A percentile compares a stretch with the other conserved stretches of the same genome.
Evolutionary conservation across 2,888 invertebrate genomes (phyloP).

Genomic region (Phrixothrix hirtus): DNA sequence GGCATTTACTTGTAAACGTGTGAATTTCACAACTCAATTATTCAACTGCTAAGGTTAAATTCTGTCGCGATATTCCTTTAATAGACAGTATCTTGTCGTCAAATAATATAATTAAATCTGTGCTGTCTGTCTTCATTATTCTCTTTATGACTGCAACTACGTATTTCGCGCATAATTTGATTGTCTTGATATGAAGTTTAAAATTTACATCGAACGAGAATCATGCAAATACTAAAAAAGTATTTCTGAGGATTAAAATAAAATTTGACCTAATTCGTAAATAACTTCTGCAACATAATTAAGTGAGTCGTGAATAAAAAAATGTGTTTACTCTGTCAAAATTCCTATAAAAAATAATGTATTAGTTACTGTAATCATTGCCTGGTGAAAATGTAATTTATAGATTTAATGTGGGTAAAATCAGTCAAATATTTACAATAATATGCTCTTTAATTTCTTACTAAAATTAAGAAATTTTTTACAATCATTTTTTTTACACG

Average conservation of each 20-base stretch:
- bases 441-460: too few relatives aligned
- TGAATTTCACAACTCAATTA: conserved; percentile 40
- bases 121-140: conserved; percentile 41
- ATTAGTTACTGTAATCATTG: neutral
- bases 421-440: too few relatives aligned
- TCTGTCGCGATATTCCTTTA: conserved; percentile 28
- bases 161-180: conserved; percentile 42
- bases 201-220: conserved; percentile 32
- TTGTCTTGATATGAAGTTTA: conserved; percentile 39
- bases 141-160: conserved; percentile 38
- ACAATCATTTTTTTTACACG: too few relatives aligned
- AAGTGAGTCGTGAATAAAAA: neutral
- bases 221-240: neutral
- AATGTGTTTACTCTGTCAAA: neutral
- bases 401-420: neutral
- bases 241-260: neutral
- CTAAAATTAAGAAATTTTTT: too few relatives aligned
- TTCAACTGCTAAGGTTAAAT: conserved; percentile 21
- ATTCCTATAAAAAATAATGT: neutral
- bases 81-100: conserved; percentile 35
- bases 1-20: conserved; percentile 38
- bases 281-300: neutral
- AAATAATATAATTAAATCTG: conserved; percentile 42
- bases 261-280: neutral
- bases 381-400: too few relatives aligned